These are phyloP conservation scores for Aromia moschata DNA, from an alignment of 2,888 invertebrate species.

Conservation along the genomic window DNA sequence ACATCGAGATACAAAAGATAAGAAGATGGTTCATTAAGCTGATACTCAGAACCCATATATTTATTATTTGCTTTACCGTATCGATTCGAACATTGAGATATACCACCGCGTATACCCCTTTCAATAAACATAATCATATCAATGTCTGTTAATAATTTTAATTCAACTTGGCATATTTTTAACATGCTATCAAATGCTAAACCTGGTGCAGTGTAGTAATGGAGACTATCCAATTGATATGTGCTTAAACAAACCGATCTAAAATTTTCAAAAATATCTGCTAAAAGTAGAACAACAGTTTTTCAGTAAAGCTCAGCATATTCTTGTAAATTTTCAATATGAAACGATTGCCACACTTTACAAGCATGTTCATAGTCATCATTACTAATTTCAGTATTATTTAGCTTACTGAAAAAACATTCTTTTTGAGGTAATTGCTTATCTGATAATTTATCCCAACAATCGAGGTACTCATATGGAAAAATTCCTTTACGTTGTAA, in stretches of 20 bases:
- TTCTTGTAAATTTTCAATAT: constrained; percentile 45
- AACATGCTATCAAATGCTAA: constrained; percentile 49
- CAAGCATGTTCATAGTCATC: constrained; percentile 51
- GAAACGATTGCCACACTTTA: constrained; percentile 49
- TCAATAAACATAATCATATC: constrained; percentile 53
- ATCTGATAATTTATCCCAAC: constrained; percentile 36
- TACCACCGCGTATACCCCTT: constrained; percentile 50
- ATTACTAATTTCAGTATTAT: constrained; percentile 34
- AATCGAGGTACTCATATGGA: constrained; percentile 49
- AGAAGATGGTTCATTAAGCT: constrained; percentile 38
- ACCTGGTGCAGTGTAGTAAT: constrained; percentile 54
- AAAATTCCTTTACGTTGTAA: constrained; percentile 51
- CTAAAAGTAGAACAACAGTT: constrained; percentile 3
- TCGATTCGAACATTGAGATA: constrained; percentile 49
- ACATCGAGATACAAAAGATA: constrained; percentile 52
- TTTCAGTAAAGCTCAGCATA: constrained; percentile 45
- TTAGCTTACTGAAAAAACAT: constrained; percentile 41
- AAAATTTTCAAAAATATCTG: constrained; percentile 39
- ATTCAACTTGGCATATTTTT: constrained; percentile 49
- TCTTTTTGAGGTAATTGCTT: constrained; percentile 36
- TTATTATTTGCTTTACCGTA: constrained; percentile 55
- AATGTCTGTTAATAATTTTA: constrained; percentile 55
- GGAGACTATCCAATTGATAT: constrained; percentile 49
- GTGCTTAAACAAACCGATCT: constrained; percentile 26
- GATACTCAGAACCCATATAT: constrained; percentile 47